These are phyloP conservation scores for Gisinianus flammeolus DNA, from an alignment of 2,888 invertebrate genomes.

Conservation along the genomic window DNA sequence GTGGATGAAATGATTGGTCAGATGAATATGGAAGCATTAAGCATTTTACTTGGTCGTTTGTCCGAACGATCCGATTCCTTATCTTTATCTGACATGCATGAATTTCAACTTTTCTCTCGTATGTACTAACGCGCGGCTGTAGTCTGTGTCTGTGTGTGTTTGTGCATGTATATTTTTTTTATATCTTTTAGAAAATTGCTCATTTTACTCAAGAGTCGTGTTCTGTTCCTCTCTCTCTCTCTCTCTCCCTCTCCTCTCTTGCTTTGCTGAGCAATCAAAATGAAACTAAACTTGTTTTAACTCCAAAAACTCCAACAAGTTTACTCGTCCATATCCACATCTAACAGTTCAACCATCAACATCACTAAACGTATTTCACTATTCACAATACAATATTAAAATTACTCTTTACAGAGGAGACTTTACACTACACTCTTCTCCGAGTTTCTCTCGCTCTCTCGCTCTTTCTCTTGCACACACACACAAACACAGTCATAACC, in stretches of 20 bases:
- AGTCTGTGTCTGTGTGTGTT: no score
- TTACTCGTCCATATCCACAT: neutral
- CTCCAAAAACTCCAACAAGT: neutral
- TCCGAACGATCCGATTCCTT: constrained; percentile 16
- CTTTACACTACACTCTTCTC: no score
- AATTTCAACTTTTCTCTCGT: constrained; percentile 37
- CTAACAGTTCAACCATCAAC: neutral
- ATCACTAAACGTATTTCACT: neutral
- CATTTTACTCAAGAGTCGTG: constrained; percentile 24
- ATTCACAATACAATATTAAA: neutral
- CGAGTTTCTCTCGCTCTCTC: no score
- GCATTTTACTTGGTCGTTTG: constrained; percentile 4
- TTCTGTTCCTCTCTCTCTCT: neutral
- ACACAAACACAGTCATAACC: no score
- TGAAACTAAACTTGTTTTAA: constrained; percentile 10
- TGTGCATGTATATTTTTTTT: no score
- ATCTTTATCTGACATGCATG: constrained; percentile 33
- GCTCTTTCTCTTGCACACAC: no score
- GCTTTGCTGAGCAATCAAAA: neutral
- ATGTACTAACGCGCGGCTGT: no score
- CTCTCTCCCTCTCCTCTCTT: neutral
- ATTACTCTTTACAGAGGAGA: no score
- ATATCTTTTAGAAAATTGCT: constrained; percentile 25
- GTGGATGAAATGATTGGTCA: neutral
- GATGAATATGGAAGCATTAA: constrained; percentile 9